Evolutionary conservation across 2,888 invertebrate species (phyloP).

Genomic region (Meghimatium bilineatum): DNA sequence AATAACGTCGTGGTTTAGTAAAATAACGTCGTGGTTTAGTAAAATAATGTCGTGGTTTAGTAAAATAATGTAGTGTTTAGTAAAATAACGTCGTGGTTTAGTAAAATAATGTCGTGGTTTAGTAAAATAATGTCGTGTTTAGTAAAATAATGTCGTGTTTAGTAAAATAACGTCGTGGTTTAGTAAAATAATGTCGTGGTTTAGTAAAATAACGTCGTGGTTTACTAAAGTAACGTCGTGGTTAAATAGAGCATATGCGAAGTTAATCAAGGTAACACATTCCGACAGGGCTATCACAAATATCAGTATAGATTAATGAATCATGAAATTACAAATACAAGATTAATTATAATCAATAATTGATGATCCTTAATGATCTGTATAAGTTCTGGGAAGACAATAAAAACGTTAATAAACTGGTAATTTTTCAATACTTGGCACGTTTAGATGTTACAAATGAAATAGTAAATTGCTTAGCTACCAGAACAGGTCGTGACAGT

Average conservation of each 20-base stretch:
- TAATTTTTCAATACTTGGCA: no score
- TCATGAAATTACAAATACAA: neutral
- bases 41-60: neutral
- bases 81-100: no score
- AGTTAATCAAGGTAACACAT: neutral
- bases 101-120: no score
- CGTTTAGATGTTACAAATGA: no score
- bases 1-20: slow-evolving; percentile 16
- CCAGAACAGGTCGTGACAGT: no score
- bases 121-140: no score
- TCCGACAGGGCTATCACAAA: neutral
- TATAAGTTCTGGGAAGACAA: slow-evolving; percentile 1
- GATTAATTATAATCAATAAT: slow-evolving; percentile 32
- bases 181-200: neutral
- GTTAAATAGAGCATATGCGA: slow-evolving; percentile 16
- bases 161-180: neutral
- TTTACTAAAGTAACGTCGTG: neutral
- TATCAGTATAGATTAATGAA: neutral
- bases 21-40: neutral
- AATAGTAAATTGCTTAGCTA: no score
- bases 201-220: neutral
- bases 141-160: no score
- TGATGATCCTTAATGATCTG: neutral
- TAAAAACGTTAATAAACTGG: neutral
- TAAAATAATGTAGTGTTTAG: neutral